Percentiles rank a stretch among this genome's conserved stretches.
Conservation (phyloP, 2,888 invertebrate genomes). For the Habrosyne pyritoides region DNA sequence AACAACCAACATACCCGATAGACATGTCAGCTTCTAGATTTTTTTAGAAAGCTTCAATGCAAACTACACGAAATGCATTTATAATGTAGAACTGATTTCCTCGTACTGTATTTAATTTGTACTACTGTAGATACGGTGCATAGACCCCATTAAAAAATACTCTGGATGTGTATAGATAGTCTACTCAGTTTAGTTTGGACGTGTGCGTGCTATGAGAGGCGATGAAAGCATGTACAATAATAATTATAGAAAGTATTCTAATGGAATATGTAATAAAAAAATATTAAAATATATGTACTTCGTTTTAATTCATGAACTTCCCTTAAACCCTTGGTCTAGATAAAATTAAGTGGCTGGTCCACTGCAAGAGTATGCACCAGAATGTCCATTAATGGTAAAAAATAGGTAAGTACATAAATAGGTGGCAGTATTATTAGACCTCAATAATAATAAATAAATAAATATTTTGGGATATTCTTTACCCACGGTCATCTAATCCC, state of each 20-base stretch:
- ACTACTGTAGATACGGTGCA: conserved; percentile 70
- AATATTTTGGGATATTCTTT: too few species aligned
- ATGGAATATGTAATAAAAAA: conserved; percentile 83
- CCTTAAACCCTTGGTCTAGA: not conserved
- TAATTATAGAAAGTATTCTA: conserved; percentile 82
- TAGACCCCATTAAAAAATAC: conserved; percentile 56
- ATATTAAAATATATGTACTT: conserved; percentile 54
- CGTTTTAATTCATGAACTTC: conserved; percentile 21
- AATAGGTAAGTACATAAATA: too few species aligned
- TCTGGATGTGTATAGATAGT: conserved; percentile 40
- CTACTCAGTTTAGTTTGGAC: conserved; percentile 17
- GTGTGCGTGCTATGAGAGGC: conserved; percentile 55
- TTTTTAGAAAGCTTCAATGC: conserved; percentile 63
- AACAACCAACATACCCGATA: conserved; percentile 50
- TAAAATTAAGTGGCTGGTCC: too few species aligned
- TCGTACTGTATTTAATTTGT: conserved; percentile 73
- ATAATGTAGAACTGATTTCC: conserved; percentile 67
- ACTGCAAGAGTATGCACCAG: too few species aligned
- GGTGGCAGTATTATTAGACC: too few species aligned
- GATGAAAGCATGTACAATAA: conserved; percentile 73
- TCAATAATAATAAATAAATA: too few species aligned
- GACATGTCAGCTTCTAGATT: conserved; percentile 68
- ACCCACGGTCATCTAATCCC: too few species aligned
- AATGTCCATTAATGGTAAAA: too few species aligned
- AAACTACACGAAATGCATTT: conserved; percentile 62